A percentile compares a stretch with the other conserved stretches of the same genome.
Evolutionary conservation across 2,888 invertebrate species (phyloP).

Genomic region (Eupithecia subumbrata): DNA sequence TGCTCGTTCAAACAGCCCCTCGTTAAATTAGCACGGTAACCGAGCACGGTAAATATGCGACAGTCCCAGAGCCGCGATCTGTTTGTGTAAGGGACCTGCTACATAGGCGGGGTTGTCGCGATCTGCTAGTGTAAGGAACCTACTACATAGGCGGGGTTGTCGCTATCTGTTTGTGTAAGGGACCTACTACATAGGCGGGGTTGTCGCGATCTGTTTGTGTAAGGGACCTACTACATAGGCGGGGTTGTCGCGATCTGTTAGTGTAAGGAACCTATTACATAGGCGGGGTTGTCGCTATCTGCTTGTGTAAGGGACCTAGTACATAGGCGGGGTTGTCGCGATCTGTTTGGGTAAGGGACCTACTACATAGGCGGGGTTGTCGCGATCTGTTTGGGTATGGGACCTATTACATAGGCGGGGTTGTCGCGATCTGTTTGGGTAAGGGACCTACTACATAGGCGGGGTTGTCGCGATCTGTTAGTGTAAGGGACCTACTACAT

Average conservation of each 20-base stretch:
- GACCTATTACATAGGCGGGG: no score
- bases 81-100: neutral
- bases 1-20: constrained; percentile 61
- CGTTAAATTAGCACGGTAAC: constrained; percentile 71
- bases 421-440: constrained; percentile 4
- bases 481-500: no score
- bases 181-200: neutral
- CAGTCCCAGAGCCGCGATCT: constrained; percentile 25
- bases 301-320: no score
- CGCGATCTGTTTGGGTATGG: neutral
- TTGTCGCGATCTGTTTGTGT: neutral
- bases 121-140: no score
- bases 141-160: no score
- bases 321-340: neutral
- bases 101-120: neutral
- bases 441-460: neutral
- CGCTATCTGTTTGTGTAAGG: neutral
- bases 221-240: no score
- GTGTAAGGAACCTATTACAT: neutral
- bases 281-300: neutral
- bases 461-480: neutral
- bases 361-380: neutral
- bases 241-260: constrained; percentile 7
- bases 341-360: neutral
- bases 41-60: constrained; percentile 44